Evolutionary conservation across 2,113 vertebrate genomes (phyloP), one percentile per base, ranked within the genome.

Genomic region (Carlito syrichta): DNA sequence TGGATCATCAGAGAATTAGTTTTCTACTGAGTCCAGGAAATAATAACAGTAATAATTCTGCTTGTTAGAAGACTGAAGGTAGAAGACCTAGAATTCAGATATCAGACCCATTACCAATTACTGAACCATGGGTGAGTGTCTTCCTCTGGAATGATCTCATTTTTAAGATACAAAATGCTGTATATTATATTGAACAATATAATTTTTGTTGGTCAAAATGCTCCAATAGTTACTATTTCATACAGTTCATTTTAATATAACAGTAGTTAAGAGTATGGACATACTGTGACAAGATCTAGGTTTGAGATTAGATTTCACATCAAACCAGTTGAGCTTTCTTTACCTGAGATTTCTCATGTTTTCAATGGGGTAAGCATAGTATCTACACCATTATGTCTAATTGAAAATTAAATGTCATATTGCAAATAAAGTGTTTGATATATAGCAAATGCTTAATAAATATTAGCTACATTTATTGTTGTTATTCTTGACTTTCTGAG

Each of bases 401-500:
- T 35, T 45, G 45, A 86, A 45, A 22, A 52, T 79, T 89, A 82
- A 88, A 23, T 27, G 2, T 82, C 43, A 60, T 68, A 89, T 73
- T 93, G 11, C 56, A 86, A 87, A 43, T 40, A 68, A 93, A 91
- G 56, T 83, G 62, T 92, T 50, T 78, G 69, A 77, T 77, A 60
- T 27, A 50, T 62, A 92, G 56, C 52, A 94, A 95, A 90, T 76
- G 8, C 16, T 82, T 35, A 87, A 52, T 48, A 83, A 94, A 78
- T 85, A 13, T 86, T 95, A 54, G 40, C 22, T 96, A 86, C 5
- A 68, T 60, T 91, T 77, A 85, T 58, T 89, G 30, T 66, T 91
- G 74, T 14, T 96, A 38, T 84, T 89, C 16, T 73, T 73, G 43
- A 77, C 13, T 95, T 95, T 95, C n/a, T 86, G 68, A 97, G 32